Conservation (phyloP, 2,888 invertebrate species). For the Entomobrya proxima region DNA sequence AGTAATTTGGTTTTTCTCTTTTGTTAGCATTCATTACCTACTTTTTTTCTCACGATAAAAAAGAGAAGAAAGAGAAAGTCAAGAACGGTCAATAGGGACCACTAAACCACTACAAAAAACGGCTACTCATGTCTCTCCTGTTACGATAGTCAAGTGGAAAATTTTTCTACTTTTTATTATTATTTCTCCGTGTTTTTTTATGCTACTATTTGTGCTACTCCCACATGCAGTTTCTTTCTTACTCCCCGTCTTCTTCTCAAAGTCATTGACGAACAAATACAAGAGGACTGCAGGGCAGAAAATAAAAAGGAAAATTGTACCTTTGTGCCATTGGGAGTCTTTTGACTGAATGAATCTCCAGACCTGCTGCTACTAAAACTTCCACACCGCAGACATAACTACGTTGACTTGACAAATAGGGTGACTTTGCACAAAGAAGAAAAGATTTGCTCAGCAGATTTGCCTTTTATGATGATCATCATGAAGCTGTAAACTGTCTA, state of each 20-base stretch:
- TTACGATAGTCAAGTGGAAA: constrained; percentile 24
- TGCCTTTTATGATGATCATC: background rate
- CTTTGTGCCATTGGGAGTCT: constrained; percentile 46
- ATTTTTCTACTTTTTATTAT: constrained; percentile 8
- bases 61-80: constrained; percentile 52
- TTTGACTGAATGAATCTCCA: background rate
- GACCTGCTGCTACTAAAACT: background rate
- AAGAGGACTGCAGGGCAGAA: constrained; percentile 16
- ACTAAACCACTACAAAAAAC: background rate
- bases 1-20: background rate
- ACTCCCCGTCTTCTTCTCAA: background rate
- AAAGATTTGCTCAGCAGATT: constrained; percentile 29
- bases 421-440: background rate
- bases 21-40: constrained; percentile 28
- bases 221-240: background rate
- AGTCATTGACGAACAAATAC: constrained; percentile 41
- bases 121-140: background rate
- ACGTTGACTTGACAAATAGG: background rate
- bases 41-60: constrained; percentile 16
- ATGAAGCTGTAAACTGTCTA: background rate
- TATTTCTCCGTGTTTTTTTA: background rate
- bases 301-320: constrained; percentile 38
- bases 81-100: constrained; percentile 39
- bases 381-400: background rate
- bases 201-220: too few species aligned